Percentiles rank a stretch among this genome's conserved stretches.
phyloP scores from a whole-genome alignment of 2,888 invertebrate genomes.

The Thymelicus sylvestris region DNA sequence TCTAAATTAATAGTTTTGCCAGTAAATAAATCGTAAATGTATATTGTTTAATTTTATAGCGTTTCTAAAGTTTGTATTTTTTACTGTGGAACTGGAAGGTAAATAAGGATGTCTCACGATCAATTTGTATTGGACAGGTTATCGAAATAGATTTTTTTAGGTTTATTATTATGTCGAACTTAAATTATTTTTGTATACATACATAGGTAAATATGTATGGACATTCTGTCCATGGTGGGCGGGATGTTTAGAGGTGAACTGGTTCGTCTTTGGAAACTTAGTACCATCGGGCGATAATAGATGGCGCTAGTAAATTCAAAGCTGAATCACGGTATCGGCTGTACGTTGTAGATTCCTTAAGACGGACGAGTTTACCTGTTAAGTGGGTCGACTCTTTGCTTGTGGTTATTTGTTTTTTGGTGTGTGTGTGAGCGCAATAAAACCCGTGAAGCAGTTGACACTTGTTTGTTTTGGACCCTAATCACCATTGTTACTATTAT shows the following conservation, averaged over 20 bases:
- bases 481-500: too few relatives aligned
- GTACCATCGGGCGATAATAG: neutral
- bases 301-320: neutral
- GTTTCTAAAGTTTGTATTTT: slow-evolving; percentile 5
- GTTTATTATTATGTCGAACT: neutral
- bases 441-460: too few relatives aligned
- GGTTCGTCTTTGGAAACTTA: neutral
- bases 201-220: slow-evolving; percentile 2
- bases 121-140: neutral
- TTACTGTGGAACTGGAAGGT: neutral
- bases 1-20: slow-evolving; percentile 22
- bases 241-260: slow-evolving; percentile 13
- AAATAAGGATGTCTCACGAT: slow-evolving; percentile 1
- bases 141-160: too few relatives aligned
- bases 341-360: neutral
- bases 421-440: too few relatives aligned
- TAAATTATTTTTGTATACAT: slow-evolving; percentile 12
- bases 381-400: too few relatives aligned
- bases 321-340: neutral
- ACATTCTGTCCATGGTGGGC: slow-evolving; percentile 26
- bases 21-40: neutral
- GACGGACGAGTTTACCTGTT: neutral
- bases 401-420: too few relatives aligned
- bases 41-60: neutral
- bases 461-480: too few relatives aligned